Evolutionary conservation across 2,888 invertebrate species (phyloP), one percentile per base, ranked within the genome.

Genomic region (Nymphalis polychloros): DNA sequence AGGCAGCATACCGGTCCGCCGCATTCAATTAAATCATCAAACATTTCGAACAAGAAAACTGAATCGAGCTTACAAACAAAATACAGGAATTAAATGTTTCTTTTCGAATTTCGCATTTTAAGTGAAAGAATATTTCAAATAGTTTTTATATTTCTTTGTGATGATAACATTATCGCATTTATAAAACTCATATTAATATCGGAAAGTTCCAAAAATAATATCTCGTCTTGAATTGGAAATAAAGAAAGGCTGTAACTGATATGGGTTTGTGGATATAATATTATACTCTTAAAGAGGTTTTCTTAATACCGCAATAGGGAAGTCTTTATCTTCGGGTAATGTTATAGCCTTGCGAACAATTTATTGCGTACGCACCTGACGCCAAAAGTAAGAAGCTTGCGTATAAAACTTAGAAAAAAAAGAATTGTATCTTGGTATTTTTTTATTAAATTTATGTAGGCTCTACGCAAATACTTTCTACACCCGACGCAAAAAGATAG

Each of bases 291-390:
- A 62, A 69, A 69, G 67, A 68, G 69, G 65, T 69, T 67, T 72
- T 52, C 67, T 57, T 69, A 69, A 67, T 69, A 61, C 61, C 66
- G 61, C 66, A 59, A 63, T 62, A 53, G 64, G 53, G 64, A 65
- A 63, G 68, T 68, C 64, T 62, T 73, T 73, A 70, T 72, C 69
- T 72, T 35, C 61, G 55, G 64, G 69, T 69, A 71, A 73, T 67
- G 67, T 68, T 68, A 70, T 70, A 69, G 64, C 64, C 72, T 63
- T 64, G 70, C 62, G 66, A 70, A 68, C 59, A 72, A 71, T 74
- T 74, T 74, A 74, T 74, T 70, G 60, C 68, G 63, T 47, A 68
- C 72, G 69, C 74, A 72, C 72, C 72, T 72, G 72, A 71, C 67
- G 64, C 68, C 69, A 65, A 64, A 55, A 52, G 49, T 20, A n/a